Conservation (phyloP, 2,113 vertebrate genomes). For the Tachysurus fulvidraco region DNA sequence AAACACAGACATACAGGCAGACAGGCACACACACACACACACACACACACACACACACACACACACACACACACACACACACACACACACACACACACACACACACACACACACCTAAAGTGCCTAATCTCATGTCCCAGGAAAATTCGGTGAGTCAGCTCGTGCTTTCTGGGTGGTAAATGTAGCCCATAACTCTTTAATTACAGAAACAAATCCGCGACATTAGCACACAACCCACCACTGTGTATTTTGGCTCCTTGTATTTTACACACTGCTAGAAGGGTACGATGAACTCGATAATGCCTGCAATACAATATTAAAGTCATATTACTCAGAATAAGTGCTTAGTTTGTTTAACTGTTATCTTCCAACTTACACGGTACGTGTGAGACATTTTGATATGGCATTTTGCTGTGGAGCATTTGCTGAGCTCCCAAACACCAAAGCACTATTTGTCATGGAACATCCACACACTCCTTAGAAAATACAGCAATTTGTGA, state of each 20-base stretch:
- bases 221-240: constrained; percentile 21
- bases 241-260: background rate
- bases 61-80: background rate
- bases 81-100: constrained; percentile 12
- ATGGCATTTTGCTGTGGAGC: background rate
- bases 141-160: constrained; percentile 21
- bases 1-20: no score
- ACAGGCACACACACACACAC: constrained; percentile 7
- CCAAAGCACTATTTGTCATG: background rate
- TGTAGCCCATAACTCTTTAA: constrained; percentile 31
- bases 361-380: background rate
- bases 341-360: constrained; percentile 4
- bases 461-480: background rate
- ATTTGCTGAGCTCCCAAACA: background rate
- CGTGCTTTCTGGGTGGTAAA: constrained; percentile 32
- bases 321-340: constrained; percentile 1
- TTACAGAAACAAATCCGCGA: constrained; percentile 31
- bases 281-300: constrained; percentile 15
- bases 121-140: constrained; percentile 12
- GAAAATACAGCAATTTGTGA: background rate
- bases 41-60: background rate
- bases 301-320: background rate
- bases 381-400: background rate
- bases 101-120: constrained; percentile 3
- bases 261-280: constrained; percentile 12